Evolutionary conservation across 2,113 vertebrate genomes (phyloP).

Genomic region (Hyperopisus bebe): DNA sequence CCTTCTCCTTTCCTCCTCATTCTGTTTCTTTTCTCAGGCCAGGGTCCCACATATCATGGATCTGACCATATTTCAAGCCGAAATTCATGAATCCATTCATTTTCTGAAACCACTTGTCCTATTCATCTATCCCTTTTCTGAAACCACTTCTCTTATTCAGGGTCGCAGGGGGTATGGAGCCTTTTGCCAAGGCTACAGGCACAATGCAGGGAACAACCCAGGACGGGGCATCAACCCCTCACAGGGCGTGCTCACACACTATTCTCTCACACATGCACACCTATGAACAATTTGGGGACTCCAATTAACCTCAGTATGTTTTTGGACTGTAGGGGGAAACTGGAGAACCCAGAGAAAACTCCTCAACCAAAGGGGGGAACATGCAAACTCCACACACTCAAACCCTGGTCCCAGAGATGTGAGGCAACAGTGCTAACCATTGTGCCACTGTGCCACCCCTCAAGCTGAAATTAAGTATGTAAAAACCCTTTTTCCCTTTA

Average conservation of each 20-base stretch:
- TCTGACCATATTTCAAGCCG: conserved; percentile 86
- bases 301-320: not conserved
- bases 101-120: not conserved
- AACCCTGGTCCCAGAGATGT: not conserved
- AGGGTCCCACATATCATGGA: conserved; percentile 79
- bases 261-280: not conserved
- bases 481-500: conserved; percentile 73
- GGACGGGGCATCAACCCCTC: not conserved
- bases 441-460: conserved; percentile 30
- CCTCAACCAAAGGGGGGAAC: not conserved
- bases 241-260: not conserved
- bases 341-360: not conserved
- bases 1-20: conserved; percentile 42
- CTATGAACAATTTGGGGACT: not conserved
- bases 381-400: not conserved
- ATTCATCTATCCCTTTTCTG: no score
- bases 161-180: no score
- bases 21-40: conserved; percentile 85
- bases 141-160: not conserved
- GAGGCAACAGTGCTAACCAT: not conserved
- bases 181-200: not conserved
- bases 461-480: conserved; percentile 84
- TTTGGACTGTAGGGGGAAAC: not conserved
- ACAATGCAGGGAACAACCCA: not conserved
- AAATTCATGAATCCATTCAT: conserved; percentile 23